Evolutionary conservation across 92 coral and sea anemone species (phyloP), one percentile per base, ranked within the genome.

Genomic region (Parazoanthus swiftii): DNA sequence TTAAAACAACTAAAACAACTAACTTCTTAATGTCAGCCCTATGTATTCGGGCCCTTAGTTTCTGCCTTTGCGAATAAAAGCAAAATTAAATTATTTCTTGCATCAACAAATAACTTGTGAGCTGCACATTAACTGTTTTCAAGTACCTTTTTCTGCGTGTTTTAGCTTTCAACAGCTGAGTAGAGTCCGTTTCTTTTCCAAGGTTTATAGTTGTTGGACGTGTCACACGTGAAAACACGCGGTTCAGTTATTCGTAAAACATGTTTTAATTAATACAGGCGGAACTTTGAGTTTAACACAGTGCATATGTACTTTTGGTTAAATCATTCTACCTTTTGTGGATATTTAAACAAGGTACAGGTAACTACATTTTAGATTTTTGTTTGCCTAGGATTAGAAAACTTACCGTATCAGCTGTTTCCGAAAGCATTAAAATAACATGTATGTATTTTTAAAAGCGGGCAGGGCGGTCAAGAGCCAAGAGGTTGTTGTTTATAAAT

Each of bases 261-360:
- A 77, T 77, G 81, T 77, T 77, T 29, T 29, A 29, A 29, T 29
- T 29, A 29, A 29, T 77, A 77, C 81, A 77, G 81, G 81, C 81
- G 81, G 81, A 77, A 77, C 81, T 77, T 77, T 3, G 81, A 77
- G 81, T 77, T 77, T 77, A 77, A 77, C 81, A 77, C 81, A 77
- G 2, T 74, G 78, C 78, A 74, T 25, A 77, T 77, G 81, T 77
- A 77, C 54, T 77, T 77, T 77, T 77, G 81, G 81, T 77, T 77
- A 0, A 77, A 37, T 77, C 81, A 77, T 0, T 77, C 81, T 77
- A 77, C 81, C 78, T 74, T 74, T 74, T 74, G 48, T 36, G 78
- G 78, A 74, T 74, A 74, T 74, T 74, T 74, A 74, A 29, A 29
- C 33, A 74, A 74, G 78, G 78, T 74, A 74, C 78, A 25, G 78